Evolutionary conservation across 2,113 vertebrate genomes (phyloP).

Genomic region (Onychorhynchus coronatus): DNA sequence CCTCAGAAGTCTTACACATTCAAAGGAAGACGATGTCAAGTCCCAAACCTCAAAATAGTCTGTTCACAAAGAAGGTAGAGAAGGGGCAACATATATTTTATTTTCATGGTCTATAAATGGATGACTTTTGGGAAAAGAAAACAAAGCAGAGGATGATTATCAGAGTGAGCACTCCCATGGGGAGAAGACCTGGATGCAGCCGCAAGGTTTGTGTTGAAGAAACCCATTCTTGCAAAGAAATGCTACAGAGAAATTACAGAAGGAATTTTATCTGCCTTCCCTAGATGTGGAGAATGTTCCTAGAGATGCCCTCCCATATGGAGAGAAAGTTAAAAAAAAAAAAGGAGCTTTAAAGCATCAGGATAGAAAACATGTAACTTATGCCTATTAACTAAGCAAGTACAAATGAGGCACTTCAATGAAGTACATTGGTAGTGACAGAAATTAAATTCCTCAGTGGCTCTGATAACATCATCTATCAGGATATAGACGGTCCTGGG

Average conservation of each 20-base stretch:
- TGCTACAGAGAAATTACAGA: not conserved
- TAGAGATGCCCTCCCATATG: not conserved
- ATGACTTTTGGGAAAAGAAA: not conserved
- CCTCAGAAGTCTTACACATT: not conserved
- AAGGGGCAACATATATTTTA: not conserved
- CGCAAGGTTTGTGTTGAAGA: not conserved
- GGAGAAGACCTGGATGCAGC: not conserved
- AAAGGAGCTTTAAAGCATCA: not conserved
- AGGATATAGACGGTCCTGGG: not conserved
- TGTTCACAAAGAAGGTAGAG: not conserved
- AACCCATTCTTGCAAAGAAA: not conserved
- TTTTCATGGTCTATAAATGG: not conserved
- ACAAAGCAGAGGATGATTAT: not conserved
- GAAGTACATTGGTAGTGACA: not conserved
- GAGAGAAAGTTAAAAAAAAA: not conserved
- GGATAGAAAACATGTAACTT: not conserved
- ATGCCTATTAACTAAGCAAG: not conserved
- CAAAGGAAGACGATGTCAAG: not conserved
- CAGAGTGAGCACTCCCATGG: not conserved
- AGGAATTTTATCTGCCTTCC: not conserved
- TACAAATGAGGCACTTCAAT: not conserved
- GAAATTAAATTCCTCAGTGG: not conserved
- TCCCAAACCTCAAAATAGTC: not conserved
- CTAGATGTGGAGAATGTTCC: not conserved
- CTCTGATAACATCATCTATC: not conserved